These are phyloP conservation scores for Acipenser ruthenus DNA, from an alignment of 2,797 vertebrate species.

Conservation along the genomic window DNA sequence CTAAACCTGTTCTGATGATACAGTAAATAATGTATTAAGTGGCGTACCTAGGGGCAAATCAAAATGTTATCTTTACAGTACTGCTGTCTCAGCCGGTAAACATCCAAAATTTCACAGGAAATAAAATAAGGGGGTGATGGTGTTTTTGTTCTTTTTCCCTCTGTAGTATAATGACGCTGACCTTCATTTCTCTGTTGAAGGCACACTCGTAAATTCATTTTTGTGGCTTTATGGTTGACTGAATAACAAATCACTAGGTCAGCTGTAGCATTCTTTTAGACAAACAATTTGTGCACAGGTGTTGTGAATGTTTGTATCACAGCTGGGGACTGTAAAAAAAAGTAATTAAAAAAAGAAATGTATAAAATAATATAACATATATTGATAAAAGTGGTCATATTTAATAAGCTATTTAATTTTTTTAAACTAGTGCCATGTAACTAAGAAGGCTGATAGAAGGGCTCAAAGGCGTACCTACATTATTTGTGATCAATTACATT, in stretches of 20 bases:
- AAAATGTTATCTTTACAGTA: neutral
- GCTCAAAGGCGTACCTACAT: too few species aligned
- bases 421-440: too few species aligned
- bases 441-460: too few species aligned
- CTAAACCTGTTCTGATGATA: neutral
- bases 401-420: too few species aligned
- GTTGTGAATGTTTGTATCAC: neutral
- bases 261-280: neutral
- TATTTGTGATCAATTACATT: too few species aligned
- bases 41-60: neutral
- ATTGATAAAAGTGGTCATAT: too few species aligned
- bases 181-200: conserved; percentile 6
- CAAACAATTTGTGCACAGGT: conserved; percentile 9
- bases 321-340: neutral
- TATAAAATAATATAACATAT: too few species aligned
- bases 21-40: neutral
- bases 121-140: neutral
- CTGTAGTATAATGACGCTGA: conserved; percentile 9
- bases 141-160: neutral
- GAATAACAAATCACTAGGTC: conserved; percentile 10
- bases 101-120: neutral
- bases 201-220: conserved; percentile 11
- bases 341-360: neutral
- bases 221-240: conserved; percentile 3
- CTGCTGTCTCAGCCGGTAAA: neutral